Evolutionary conservation across 2,113 vertebrate genomes (phyloP).

Genomic region (Cynocephalus volans): DNA sequence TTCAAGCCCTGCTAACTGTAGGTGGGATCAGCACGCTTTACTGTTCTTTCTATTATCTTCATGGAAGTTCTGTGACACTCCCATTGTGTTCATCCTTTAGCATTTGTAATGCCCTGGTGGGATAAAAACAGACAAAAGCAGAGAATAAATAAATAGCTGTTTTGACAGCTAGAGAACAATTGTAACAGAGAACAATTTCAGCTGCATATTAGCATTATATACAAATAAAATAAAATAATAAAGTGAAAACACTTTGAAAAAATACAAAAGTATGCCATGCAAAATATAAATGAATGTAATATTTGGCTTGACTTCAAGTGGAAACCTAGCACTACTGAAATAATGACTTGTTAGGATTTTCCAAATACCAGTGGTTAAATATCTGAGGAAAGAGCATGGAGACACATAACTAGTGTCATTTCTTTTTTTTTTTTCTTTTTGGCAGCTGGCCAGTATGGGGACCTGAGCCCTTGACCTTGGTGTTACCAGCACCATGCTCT

Average conservation of each 20-base stretch:
- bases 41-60: background rate
- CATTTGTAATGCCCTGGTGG: background rate
- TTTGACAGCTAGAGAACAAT: background rate
- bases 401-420: background rate
- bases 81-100: background rate
- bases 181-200: background rate
- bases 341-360: slow-evolving; percentile 39
- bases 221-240: slow-evolving; percentile 25
- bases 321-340: slow-evolving; percentile 35
- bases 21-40: background rate
- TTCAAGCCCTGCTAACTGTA: background rate
- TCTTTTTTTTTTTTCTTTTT: background rate
- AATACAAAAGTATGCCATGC: background rate
- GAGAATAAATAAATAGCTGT: background rate
- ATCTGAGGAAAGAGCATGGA: background rate
- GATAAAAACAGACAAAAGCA: background rate
- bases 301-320: slow-evolving; percentile 52
- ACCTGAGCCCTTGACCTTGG: no score
- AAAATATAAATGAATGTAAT: background rate
- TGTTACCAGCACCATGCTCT: no score
- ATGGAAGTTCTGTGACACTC: background rate
- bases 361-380: background rate
- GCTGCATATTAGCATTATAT: background rate
- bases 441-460: no score
- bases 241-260: slow-evolving; percentile 65